phyloP scores from a whole-genome alignment of 2,113 vertebrate species.

The Eretmochelys imbricata region DNA sequence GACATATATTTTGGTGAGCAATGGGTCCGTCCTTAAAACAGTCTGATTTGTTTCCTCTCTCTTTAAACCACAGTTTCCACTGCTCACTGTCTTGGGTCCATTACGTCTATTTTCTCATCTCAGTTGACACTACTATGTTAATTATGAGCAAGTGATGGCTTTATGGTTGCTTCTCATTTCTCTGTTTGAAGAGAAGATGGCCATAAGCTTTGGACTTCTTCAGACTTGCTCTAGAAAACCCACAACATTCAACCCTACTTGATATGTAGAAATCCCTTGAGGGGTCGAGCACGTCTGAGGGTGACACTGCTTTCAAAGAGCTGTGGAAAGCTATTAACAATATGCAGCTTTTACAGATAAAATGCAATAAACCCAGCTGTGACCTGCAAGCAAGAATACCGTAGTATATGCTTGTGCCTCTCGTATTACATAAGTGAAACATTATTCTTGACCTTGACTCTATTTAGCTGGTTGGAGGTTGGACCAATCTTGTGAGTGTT shows the following conservation, averaged over 20 bases:
- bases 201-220: neutral
- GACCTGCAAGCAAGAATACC: neutral
- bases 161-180: neutral
- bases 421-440: neutral
- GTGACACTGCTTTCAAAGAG: neutral
- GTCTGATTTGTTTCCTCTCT: accelerated
- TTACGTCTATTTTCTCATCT: neutral
- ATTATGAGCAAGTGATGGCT: neutral
- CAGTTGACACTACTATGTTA: neutral
- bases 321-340: neutral
- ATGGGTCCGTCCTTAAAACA: neutral
- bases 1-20: neutral
- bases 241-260: neutral
- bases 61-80: neutral
- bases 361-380: neutral
- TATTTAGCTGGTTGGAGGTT: neutral
- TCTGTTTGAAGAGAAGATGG: neutral
- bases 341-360: neutral
- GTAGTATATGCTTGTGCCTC: neutral
- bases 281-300: neutral
- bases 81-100: neutral
- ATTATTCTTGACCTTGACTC: conserved; percentile 2
- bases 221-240: neutral
- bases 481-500: neutral
- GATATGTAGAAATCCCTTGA: neutral